Conservation (phyloP, 2,113 vertebrate genomes). For the Accipiter cooperii region DNA sequence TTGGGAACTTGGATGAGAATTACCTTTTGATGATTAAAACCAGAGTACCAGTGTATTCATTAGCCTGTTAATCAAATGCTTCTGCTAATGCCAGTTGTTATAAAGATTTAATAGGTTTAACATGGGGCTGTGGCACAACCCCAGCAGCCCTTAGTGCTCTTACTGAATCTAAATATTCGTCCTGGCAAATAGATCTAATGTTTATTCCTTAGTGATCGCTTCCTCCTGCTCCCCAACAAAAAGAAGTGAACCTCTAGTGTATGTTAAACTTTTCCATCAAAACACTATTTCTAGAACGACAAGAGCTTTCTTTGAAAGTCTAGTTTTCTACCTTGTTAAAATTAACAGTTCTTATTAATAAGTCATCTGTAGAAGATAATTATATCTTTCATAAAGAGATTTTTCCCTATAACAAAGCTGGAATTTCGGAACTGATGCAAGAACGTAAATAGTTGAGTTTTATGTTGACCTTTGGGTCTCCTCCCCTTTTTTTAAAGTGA, state of each 20-base stretch:
- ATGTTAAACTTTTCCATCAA: neutral
- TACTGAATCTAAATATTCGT: neutral
- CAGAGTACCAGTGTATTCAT: neutral
- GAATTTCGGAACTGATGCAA: neutral
- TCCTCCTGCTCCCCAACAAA: neutral
- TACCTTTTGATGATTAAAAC: conserved; percentile 41
- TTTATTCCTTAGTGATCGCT: neutral
- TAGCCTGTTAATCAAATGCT: conserved; percentile 41
- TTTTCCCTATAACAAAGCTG: neutral
- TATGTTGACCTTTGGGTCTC: neutral
- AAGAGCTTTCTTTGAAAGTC: neutral
- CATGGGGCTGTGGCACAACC: neutral
- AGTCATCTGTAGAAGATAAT: neutral
- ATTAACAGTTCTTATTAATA: neutral
- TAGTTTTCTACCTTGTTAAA: neutral
- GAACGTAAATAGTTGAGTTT: neutral
- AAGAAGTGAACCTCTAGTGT: neutral
- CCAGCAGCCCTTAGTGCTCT: neutral
- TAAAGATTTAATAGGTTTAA: conserved; percentile 34
- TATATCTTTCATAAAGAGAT: neutral
- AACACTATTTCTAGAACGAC: neutral
- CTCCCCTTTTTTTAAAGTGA: neutral
- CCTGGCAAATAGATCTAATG: neutral
- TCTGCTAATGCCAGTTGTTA: conserved; percentile 18
- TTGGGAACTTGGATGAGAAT: conserved; percentile 14